A percentile compares a stretch with the other conserved stretches of the same genome.
Conservation (phyloP, 1,140 invertebrate species). For the Danaus melanippus region DNA sequence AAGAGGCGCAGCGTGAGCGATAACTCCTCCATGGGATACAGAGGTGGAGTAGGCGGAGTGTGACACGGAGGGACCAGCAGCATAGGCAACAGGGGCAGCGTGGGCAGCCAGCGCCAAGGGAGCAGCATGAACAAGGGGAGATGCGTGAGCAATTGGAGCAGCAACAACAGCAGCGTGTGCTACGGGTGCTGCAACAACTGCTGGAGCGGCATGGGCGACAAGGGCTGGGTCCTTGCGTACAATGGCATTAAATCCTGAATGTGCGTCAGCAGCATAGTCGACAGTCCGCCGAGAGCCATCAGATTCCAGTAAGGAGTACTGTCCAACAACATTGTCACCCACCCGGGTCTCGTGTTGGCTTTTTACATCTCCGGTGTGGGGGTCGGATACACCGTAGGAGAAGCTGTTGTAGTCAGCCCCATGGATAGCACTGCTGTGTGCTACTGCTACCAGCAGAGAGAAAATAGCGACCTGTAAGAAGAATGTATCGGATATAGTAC, state of each 20-base stretch:
- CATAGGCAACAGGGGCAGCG: too few species aligned
- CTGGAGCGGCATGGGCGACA: constrained; percentile 5
- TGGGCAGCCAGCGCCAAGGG: too few species aligned
- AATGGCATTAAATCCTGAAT: constrained; percentile 65
- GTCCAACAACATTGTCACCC: constrained; percentile 73
- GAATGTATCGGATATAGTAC: neutral
- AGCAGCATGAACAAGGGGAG: too few species aligned
- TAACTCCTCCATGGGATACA: too few species aligned
- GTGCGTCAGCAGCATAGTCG: constrained; percentile 63
- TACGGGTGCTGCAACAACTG: constrained; percentile 4
- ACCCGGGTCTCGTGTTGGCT: constrained; percentile 64
- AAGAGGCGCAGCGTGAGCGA: neutral
- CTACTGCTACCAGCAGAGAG: constrained; percentile 34
- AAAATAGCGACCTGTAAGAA: constrained; percentile 36
- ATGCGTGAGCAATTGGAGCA: too few species aligned
- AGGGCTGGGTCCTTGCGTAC: constrained; percentile 46
- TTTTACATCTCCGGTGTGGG: constrained; percentile 70
- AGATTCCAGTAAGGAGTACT: constrained; percentile 64
- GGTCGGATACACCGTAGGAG: constrained; percentile 63
- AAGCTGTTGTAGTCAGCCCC: constrained; percentile 51
- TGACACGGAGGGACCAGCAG: too few species aligned
- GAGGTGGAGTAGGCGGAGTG: too few species aligned
- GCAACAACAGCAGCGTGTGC: neutral
- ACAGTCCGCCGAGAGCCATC: constrained; percentile 68
- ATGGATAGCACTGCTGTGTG: constrained; percentile 30